Conservation (phyloP, 1,140 invertebrate genomes). For the Aphelinus atriplicis region DNA sequence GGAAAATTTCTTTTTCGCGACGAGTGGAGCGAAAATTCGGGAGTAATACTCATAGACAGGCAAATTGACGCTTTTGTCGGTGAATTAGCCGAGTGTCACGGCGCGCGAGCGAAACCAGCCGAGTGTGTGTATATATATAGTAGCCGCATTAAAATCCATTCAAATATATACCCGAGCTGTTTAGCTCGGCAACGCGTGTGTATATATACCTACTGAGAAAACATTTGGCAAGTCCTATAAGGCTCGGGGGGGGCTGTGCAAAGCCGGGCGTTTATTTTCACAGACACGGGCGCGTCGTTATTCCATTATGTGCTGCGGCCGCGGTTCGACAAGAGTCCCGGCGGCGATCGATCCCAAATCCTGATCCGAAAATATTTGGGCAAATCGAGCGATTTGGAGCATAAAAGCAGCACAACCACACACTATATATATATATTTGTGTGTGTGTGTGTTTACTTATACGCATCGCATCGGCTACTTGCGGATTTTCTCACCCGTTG, state of each 20-base stretch:
- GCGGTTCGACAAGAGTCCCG: background rate
- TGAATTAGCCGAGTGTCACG: too few species aligned
- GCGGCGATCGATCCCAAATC: slow-evolving; percentile 18
- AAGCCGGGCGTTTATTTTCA: slow-evolving; percentile 1
- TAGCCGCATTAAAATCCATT: too few species aligned
- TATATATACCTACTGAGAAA: slow-evolving; percentile 22
- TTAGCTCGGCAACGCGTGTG: too few species aligned
- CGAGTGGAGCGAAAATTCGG: too few species aligned
- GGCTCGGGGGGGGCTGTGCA: background rate
- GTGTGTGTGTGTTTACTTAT: too few species aligned
- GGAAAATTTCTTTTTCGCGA: too few species aligned
- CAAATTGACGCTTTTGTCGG: too few species aligned
- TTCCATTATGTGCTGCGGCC: slow-evolving; percentile 14
- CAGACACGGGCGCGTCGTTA: slow-evolving; percentile 26
- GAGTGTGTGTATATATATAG: too few species aligned
- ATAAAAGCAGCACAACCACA: slow-evolving; percentile 33
- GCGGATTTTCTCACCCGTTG: background rate
- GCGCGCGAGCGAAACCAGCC: too few species aligned
- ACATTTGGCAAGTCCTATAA: slow-evolving; percentile 22
- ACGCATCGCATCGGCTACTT: background rate
- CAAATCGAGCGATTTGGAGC: slow-evolving; percentile 31
- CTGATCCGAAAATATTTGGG: slow-evolving; percentile 33
- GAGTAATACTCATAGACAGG: too few species aligned
- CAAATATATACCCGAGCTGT: too few species aligned
- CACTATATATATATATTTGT: background rate